phyloP scores from a whole-genome alignment of 2,888 invertebrate species.

The Torymus texanus region DNA sequence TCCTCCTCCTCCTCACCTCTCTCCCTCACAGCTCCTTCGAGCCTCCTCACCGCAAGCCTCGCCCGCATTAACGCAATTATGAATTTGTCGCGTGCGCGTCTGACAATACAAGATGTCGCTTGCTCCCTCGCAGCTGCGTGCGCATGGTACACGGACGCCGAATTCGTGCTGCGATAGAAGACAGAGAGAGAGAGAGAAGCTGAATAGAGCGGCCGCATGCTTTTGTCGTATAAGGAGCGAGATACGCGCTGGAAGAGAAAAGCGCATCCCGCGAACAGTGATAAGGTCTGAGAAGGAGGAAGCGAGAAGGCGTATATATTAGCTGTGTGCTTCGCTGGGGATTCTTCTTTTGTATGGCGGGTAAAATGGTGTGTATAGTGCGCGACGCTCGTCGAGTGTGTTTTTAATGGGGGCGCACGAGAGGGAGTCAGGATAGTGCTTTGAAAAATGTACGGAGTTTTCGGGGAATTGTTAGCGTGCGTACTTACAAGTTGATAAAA shows the following conservation, averaged over 20 bases:
- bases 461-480: too few species aligned
- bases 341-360: too few species aligned
- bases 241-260: constrained; percentile 16
- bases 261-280: constrained; percentile 6
- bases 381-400: too few species aligned
- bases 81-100: constrained; percentile 73
- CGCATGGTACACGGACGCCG: background rate
- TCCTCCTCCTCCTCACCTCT: too few species aligned
- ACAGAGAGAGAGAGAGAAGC: constrained; percentile 10
- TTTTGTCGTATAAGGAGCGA: constrained; percentile 24
- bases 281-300: constrained; percentile 11
- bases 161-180: constrained; percentile 13
- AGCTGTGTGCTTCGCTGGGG: too few species aligned
- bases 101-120: constrained; percentile 75
- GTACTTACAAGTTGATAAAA: too few species aligned
- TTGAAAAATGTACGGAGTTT: too few species aligned
- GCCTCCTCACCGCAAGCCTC: constrained; percentile 65
- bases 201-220: constrained; percentile 7
- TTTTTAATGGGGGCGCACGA: too few species aligned
- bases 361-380: too few species aligned
- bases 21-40: too few species aligned
- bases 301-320: background rate
- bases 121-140: background rate
- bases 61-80: constrained; percentile 73
- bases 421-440: too few species aligned